Conservation (phyloP, 2,888 invertebrate genomes). For the Drosophila meridionalis region DNA sequence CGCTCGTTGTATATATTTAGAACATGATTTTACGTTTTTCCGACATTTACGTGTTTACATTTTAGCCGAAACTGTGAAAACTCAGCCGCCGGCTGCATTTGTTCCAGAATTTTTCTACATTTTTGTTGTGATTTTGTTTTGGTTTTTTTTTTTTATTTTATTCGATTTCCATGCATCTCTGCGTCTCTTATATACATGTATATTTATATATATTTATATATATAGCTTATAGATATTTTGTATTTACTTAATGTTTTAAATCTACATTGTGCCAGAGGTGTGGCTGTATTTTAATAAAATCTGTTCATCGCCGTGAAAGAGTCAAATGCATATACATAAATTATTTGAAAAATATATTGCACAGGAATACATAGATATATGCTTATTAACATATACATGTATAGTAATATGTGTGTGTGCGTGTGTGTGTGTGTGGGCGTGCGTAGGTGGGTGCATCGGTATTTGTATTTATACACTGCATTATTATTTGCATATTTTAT, state of each 20-base stretch:
- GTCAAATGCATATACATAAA: constrained; percentile 19
- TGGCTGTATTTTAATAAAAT: constrained; percentile 31
- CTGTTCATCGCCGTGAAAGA: constrained; percentile 8
- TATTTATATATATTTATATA: constrained; percentile 8
- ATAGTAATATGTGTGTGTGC: background rate
- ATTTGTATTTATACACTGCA: constrained; percentile 30
- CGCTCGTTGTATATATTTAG: constrained; percentile 68
- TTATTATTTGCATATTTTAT: constrained; percentile 62
- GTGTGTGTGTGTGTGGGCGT: background rate
- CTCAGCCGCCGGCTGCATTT: constrained; percentile 71
- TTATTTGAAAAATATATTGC: constrained; percentile 7
- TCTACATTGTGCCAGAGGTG: constrained; percentile 6
- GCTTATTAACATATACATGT: constrained; percentile 14
- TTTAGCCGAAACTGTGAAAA: constrained; percentile 63
- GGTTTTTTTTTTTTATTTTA: constrained; percentile 20
- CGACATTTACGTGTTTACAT: constrained; percentile 70
- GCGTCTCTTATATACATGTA: constrained; percentile 5
- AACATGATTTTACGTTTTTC: constrained; percentile 76
- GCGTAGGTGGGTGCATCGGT: background rate
- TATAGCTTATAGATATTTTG: constrained; percentile 9
- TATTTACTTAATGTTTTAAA: constrained; percentile 14
- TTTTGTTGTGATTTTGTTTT: background rate
- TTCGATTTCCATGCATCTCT: constrained; percentile 35
- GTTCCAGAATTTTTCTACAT: constrained; percentile 67
- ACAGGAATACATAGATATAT: constrained; percentile 13